A percentile compares a stretch with the other conserved stretches of the same genome.
These are phyloP conservation scores for Thera obeliscata DNA, from an alignment of 2,888 invertebrate genomes.

Conservation along the genomic window DNA sequence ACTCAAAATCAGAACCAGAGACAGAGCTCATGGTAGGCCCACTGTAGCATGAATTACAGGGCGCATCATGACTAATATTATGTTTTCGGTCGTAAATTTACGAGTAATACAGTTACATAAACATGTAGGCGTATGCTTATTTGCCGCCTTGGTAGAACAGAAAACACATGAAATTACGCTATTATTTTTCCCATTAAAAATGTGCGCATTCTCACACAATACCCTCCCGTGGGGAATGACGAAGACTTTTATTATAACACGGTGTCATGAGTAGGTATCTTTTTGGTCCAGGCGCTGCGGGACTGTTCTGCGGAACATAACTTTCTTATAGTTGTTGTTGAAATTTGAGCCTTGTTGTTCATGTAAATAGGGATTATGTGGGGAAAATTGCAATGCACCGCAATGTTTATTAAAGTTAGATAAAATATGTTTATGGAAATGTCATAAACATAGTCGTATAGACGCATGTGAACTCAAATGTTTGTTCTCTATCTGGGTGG, in stretches of 20 bases:
- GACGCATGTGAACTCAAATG: too few relatives aligned
- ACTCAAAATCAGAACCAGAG: too few relatives aligned
- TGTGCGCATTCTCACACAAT: conserved; percentile 26
- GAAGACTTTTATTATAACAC: conserved; percentile 26
- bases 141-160: neutral
- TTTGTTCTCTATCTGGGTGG: too few relatives aligned
- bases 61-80: too few relatives aligned
- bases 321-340: conserved; percentile 41
- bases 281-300: conserved; percentile 23
- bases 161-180: conserved; percentile 2
- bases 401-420: neutral
- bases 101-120: too few relatives aligned
- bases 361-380: conserved; percentile 5
- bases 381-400: conserved; percentile 1
- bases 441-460: too few relatives aligned
- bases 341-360: conserved; percentile 27
- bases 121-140: too few relatives aligned
- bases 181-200: conserved; percentile 32
- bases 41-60: too few relatives aligned
- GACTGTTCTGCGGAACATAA: conserved; percentile 29
- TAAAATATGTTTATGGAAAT: neutral
- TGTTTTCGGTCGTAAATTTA: too few relatives aligned
- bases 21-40: too few relatives aligned
- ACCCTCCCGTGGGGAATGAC: conserved; percentile 21
- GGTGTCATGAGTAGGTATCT: conserved; percentile 27